These are phyloP conservation scores for Eulemur coronatus DNA, from an alignment of 2,797 vertebrate species.

Conservation along the genomic window DNA sequence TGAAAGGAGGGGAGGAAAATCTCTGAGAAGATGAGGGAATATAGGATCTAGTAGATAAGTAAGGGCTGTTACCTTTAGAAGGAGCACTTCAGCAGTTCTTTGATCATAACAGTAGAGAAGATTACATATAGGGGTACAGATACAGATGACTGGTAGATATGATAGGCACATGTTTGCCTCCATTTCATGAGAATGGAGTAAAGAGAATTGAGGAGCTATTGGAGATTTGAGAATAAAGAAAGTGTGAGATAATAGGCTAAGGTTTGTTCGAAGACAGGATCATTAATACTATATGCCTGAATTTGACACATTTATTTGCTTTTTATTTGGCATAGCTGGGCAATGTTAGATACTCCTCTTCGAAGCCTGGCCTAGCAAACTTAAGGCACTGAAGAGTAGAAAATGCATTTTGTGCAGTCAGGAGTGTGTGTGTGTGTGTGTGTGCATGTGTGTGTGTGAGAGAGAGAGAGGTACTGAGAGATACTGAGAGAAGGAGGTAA, in stretches of 20 bases:
- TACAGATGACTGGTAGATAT: not conserved
- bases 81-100: not conserved
- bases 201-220: not conserved
- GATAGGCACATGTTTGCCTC: not conserved
- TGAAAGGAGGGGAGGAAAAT: not conserved
- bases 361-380: not conserved
- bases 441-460: not conserved
- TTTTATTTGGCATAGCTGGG: not conserved
- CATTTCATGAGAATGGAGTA: not conserved
- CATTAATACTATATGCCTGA: not conserved
- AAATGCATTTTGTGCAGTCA: not conserved
- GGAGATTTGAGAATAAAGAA: not conserved
- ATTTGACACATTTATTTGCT: not conserved
- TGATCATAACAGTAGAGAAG: not conserved
- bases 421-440: not conserved
- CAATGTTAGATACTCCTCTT: not conserved
- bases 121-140: not conserved
- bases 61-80: not conserved
- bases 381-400: not conserved
- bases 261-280: not conserved
- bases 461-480: not conserved
- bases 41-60: not conserved
- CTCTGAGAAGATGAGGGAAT: not conserved
- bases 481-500: not conserved
- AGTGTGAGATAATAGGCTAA: not conserved